Evolutionary conservation across 2,113 vertebrate species (phyloP).

Genomic region (Willisornis vidua): DNA sequence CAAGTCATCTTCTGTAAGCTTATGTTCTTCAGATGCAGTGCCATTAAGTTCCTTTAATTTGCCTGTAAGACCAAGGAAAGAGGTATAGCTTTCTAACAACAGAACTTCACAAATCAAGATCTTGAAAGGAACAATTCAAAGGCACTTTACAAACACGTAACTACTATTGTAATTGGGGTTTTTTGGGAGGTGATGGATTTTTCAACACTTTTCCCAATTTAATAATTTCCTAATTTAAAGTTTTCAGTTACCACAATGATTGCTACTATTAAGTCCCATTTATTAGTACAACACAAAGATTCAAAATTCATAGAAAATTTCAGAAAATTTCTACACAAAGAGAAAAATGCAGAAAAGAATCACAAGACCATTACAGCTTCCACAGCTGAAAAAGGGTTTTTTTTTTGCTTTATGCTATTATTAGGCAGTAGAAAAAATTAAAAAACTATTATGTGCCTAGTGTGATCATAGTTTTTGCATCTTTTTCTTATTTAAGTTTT

Average conservation of each 20-base stretch:
- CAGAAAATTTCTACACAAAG: not conserved
- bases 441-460: not conserved
- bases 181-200: fast-evolving
- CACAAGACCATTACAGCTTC: not conserved
- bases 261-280: not conserved
- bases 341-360: not conserved
- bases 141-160: not conserved
- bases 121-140: not conserved
- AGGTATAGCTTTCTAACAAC: not conserved
- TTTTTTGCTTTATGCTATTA: not conserved
- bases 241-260: not conserved
- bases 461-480: not conserved
- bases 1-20: constrained; percentile 79
- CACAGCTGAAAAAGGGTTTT: not conserved
- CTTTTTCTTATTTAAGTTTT: not conserved
- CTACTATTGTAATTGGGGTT: not conserved
- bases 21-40: constrained; percentile 74
- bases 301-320: not conserved
- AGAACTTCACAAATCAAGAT: not conserved
- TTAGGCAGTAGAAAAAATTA: not conserved
- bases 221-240: not conserved
- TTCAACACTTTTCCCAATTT: not conserved
- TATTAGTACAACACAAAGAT: not conserved
- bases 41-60: constrained; percentile 89
- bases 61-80: constrained; percentile 68